A percentile compares a stretch with the other conserved stretches of the same genome.
These are phyloP conservation scores for Drosophila teissieri DNA, from an alignment of 1,140 invertebrate species.

Conservation along the genomic window DNA sequence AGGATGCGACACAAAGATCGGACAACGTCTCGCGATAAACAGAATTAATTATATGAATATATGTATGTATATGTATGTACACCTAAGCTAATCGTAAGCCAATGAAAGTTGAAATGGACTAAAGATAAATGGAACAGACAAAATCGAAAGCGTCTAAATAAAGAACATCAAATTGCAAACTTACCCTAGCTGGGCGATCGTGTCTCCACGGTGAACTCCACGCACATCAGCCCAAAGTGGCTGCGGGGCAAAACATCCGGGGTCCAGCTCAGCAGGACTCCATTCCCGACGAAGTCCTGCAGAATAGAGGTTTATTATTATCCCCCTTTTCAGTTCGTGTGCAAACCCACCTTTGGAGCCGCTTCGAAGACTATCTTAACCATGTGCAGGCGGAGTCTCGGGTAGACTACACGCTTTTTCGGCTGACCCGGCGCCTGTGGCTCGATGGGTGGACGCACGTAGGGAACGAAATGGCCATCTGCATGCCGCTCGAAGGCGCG, in stretches of 20 bases:
- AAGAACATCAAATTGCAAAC: slow-evolving; percentile 63
- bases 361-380: slow-evolving; percentile 49
- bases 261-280: slow-evolving; percentile 71
- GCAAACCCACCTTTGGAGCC: slow-evolving; percentile 1
- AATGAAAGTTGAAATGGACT: slow-evolving; percentile 68
- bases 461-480: slow-evolving; percentile 57
- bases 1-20: slow-evolving; percentile 11
- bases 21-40: slow-evolving; percentile 38
- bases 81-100: slow-evolving; percentile 72
- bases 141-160: slow-evolving; percentile 73
- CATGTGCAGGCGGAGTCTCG: slow-evolving; percentile 53
- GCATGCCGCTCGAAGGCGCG: slow-evolving; percentile 54
- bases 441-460: slow-evolving; percentile 31
- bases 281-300: slow-evolving; percentile 37
- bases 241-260: slow-evolving; percentile 67
- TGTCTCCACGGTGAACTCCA: slow-evolving; percentile 64
- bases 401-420: slow-evolving; percentile 50
- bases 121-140: slow-evolving; percentile 40
- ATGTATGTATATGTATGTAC: slow-evolving; percentile 68
- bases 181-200: slow-evolving; percentile 30
- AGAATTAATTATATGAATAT: slow-evolving; percentile 48
- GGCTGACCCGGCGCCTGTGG: background rate
- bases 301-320: background rate
- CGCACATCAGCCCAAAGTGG: slow-evolving; percentile 67
- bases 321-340: background rate